phyloP scores from a whole-genome alignment of 2,113 vertebrate species.

The Indicator maculatus region DNA sequence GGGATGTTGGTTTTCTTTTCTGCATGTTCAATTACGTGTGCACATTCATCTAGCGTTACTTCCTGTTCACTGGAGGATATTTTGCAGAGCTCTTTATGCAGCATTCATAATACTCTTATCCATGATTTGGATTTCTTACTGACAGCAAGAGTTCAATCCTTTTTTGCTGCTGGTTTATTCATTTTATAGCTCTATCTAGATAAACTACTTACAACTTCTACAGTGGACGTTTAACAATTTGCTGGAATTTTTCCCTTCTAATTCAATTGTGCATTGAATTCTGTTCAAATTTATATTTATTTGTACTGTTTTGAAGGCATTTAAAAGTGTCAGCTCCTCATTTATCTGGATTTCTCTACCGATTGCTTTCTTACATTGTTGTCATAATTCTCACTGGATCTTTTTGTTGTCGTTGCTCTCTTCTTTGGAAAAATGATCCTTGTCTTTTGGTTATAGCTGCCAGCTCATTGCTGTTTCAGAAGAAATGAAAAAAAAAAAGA shows the following conservation, averaged over 20 bases:
- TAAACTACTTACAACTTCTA: not conserved
- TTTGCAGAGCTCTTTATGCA: slow-evolving; percentile 21
- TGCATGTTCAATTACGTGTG: slow-evolving; percentile 46
- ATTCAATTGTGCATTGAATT: slow-evolving; percentile 25
- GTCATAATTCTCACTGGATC: not conserved
- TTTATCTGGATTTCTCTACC: slow-evolving; percentile 23
- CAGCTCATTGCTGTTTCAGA: slow-evolving; percentile 44
- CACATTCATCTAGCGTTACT: slow-evolving; percentile 56
- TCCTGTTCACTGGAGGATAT: slow-evolving; percentile 48
- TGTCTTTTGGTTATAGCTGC: slow-evolving; percentile 20
- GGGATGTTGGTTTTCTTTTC: slow-evolving; percentile 25
- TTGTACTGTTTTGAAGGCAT: not conserved
- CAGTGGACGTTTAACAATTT: slow-evolving; percentile 19
- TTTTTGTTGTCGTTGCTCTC: not conserved
- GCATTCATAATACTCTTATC: slow-evolving; percentile 22
- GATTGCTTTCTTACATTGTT: slow-evolving; percentile 29
- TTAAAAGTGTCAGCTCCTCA: slow-evolving; percentile 2
- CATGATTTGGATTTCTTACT: slow-evolving; percentile 37
- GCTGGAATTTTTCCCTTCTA: not conserved
- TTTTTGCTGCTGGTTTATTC: slow-evolving; percentile 4
- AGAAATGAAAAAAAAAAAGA: not conserved
- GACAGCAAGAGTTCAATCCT: slow-evolving; percentile 29
- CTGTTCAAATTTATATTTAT: slow-evolving; percentile 7
- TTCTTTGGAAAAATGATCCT: slow-evolving; percentile 1
- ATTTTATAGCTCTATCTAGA: not conserved